Percentiles rank a stretch among this genome's conserved stretches.
These are phyloP conservation scores for Bradysia coprophila DNA, from an alignment of 1,140 invertebrate species.

Conservation along the genomic window DNA sequence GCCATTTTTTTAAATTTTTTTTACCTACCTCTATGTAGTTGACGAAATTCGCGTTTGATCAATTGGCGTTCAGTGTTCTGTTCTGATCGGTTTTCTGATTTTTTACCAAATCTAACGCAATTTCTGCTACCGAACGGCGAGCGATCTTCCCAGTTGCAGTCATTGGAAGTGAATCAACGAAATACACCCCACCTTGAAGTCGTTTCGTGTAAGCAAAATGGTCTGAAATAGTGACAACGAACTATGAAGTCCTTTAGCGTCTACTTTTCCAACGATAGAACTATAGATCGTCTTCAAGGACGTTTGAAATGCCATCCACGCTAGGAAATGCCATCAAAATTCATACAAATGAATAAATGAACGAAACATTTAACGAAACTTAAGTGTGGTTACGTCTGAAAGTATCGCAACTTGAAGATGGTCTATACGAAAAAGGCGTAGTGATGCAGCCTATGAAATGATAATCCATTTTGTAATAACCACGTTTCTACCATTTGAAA, in stretches of 20 bases:
- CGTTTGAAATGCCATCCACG: too few species aligned
- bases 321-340: too few species aligned
- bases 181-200: constrained; percentile 33
- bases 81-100: too few species aligned
- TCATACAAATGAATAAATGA: too few species aligned
- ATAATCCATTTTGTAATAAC: background rate
- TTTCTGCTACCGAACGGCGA: constrained; percentile 24
- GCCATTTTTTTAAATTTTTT: too few species aligned
- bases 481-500: too few species aligned
- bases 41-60: too few species aligned
- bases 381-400: too few species aligned
- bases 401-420: too few species aligned
- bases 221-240: background rate
- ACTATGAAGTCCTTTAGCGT: background rate
- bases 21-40: too few species aligned
- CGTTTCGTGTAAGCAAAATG: constrained; percentile 25
- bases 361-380: too few species aligned
- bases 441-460: background rate
- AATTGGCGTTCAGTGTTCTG: too few species aligned
- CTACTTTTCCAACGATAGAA: background rate
- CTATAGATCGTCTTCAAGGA: background rate
- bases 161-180: constrained; percentile 35
- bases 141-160: constrained; percentile 43
- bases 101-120: constrained; percentile 7
- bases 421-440: background rate